Conservation (phyloP, 2,113 vertebrate genomes). For the Cryptoleucopteryx plumbea region DNA sequence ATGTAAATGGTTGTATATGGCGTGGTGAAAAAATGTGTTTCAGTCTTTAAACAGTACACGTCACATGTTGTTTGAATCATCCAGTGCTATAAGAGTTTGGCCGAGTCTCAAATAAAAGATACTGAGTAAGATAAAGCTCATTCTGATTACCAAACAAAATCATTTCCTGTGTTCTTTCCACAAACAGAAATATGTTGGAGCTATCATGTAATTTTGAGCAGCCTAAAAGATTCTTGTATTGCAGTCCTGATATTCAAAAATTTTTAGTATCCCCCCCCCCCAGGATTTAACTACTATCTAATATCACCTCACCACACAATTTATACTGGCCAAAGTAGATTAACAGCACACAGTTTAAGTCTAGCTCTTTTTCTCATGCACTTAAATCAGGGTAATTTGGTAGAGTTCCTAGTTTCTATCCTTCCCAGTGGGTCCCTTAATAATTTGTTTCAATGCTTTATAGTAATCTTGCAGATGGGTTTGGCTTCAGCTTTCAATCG, state of each 20-base stretch:
- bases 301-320: background rate
- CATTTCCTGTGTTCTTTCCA: background rate
- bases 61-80: constrained; percentile 45
- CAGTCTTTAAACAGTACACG: background rate
- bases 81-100: background rate
- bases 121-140: constrained; percentile 58
- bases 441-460: constrained; percentile 2
- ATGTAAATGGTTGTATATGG: background rate
- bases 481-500: background rate
- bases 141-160: constrained; percentile 35
- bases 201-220: background rate
- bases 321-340: background rate
- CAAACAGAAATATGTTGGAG: background rate
- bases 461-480: background rate
- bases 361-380: background rate
- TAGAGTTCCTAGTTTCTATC: background rate
- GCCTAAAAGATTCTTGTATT: background rate
- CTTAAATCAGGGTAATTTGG: constrained; percentile 1
- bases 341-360: background rate
- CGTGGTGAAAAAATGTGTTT: background rate
- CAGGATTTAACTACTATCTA: background rate
- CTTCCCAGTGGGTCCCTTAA: background rate
- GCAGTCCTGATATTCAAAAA: background rate
- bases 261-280: accelerated
- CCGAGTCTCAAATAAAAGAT: constrained; percentile 15